Evolutionary conservation across 2,113 vertebrate species (phyloP).

Genomic region (Erinaceus europaeus): DNA sequence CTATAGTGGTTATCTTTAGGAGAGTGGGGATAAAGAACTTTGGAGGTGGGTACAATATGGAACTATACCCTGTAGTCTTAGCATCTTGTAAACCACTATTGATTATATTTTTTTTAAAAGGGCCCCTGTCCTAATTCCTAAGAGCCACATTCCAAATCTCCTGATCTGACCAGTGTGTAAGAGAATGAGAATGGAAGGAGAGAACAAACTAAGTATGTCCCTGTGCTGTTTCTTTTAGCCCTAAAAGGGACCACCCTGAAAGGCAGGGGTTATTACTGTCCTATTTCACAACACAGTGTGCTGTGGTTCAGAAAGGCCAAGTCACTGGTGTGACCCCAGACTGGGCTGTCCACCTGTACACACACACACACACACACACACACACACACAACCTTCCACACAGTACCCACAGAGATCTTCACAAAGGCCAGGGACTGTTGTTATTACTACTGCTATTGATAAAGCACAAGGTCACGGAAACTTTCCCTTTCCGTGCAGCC

Average conservation of each 20-base stretch:
- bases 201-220: neutral
- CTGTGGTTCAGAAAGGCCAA: neutral
- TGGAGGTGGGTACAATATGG: no score
- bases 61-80: no score
- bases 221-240: neutral
- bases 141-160: neutral
- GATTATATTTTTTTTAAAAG: no score
- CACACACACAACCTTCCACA: neutral
- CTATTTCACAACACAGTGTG: neutral
- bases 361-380: no score
- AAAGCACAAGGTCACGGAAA: slow-evolving; percentile 10
- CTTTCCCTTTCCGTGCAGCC: neutral
- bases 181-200: neutral
- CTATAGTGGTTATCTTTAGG: no score
- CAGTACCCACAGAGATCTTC: neutral
- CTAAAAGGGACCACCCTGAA: neutral
- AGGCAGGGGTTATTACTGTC: neutral
- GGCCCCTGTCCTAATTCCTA: neutral
- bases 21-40: no score
- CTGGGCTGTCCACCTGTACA: neutral
- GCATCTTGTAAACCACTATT: no score
- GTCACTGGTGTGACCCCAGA: neutral
- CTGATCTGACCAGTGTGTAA: neutral
- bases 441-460: neutral
- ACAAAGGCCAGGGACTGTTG: neutral